Percentiles rank a stretch among this genome's conserved stretches.
These are phyloP conservation scores for Clusia tigrina DNA, from an alignment of 2,888 invertebrate species.

Conservation along the genomic window DNA sequence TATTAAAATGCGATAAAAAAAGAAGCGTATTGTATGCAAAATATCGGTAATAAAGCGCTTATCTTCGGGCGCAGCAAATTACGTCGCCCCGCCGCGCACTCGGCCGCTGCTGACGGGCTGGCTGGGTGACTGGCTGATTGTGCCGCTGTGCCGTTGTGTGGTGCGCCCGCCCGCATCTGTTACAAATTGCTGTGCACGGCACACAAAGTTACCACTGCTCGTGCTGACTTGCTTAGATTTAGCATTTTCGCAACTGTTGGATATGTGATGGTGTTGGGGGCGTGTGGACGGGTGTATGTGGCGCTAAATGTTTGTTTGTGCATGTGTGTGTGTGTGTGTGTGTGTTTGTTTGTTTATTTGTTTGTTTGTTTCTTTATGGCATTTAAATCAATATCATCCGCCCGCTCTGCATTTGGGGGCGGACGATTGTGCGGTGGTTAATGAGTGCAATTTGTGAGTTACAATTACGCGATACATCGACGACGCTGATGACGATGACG, in stretches of 20 bases:
- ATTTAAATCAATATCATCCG: slow-evolving; percentile 53
- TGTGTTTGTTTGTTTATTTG: slow-evolving; percentile 42
- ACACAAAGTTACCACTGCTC: neutral
- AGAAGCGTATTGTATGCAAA: slow-evolving; percentile 42
- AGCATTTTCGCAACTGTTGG: neutral
- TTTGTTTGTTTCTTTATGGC: slow-evolving; percentile 54
- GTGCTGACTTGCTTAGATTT: slow-evolving; percentile 1
- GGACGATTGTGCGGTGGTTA: neutral
- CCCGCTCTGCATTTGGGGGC: slow-evolving; percentile 37
- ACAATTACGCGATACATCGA: neutral
- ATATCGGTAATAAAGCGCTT: slow-evolving; percentile 55
- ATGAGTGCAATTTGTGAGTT: slow-evolving; percentile 30
- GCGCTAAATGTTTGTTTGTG: slow-evolving; percentile 11
- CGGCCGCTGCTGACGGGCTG: slow-evolving; percentile 25
- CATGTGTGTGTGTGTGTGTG: slow-evolving; percentile 16
- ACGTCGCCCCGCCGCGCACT: slow-evolving; percentile 25
- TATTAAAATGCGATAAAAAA: slow-evolving; percentile 56
- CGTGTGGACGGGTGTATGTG: slow-evolving; percentile 8
- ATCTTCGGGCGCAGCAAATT: slow-evolving; percentile 49
- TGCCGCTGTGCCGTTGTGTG: slow-evolving; percentile 30
- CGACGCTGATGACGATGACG: neutral
- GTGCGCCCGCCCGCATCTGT: slow-evolving; percentile 52
- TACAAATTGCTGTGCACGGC: slow-evolving; percentile 38
- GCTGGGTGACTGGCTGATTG: slow-evolving; percentile 14
- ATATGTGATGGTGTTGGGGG: slow-evolving; percentile 12